phyloP scores from a whole-genome alignment of 2,888 invertebrate species.

The Copidosoma aretas region DNA sequence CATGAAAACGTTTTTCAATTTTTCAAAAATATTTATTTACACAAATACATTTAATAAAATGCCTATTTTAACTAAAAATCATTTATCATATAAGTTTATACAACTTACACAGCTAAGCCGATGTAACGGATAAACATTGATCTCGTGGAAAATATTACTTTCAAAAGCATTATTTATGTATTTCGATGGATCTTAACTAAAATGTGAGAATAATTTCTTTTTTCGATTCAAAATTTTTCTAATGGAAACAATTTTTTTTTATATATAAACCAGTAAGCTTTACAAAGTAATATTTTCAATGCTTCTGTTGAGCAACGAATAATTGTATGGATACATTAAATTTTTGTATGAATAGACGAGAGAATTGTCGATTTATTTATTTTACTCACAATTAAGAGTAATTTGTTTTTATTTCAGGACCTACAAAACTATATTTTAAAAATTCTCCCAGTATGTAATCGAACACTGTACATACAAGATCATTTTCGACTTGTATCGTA shows the following conservation, averaged over 20 bases:
- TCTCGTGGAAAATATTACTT: slow-evolving; percentile 34
- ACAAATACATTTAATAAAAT: slow-evolving; percentile 39
- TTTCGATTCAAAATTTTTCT: background rate
- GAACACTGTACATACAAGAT: background rate
- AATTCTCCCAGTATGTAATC: background rate
- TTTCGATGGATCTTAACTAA: no score
- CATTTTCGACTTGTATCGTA: background rate
- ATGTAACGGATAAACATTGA: slow-evolving; percentile 18
- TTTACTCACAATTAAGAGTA: background rate
- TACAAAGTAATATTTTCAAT: slow-evolving; percentile 30
- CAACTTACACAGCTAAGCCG: slow-evolving; percentile 13
- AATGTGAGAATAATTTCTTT: background rate
- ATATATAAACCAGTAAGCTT: background rate
- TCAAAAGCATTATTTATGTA: background rate
- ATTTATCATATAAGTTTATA: slow-evolving; percentile 33
- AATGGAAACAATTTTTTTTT: background rate
- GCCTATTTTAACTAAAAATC: slow-evolving; percentile 32
- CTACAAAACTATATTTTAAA: no score
- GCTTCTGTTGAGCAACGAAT: slow-evolving; percentile 11
- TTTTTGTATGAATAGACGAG: slow-evolving; percentile 20
- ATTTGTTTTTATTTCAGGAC: background rate
- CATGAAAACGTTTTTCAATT: slow-evolving; percentile 17
- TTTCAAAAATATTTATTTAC: slow-evolving; percentile 40
- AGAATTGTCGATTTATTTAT: slow-evolving; percentile 10
- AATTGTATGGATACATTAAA: slow-evolving; percentile 8